These are phyloP conservation scores for honey bee (Apis mellifera) DNA, from an alignment of 1,140 invertebrate genomes.

Conservation along the genomic window Amel_HAv3.1 CM009931.2:19891501-19892000, in stretches of 20 bases:
- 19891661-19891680: slow-evolving; percentile 53
- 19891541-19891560: slow-evolving; percentile 40
- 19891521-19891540: not conserved
- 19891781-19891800: slow-evolving; percentile 13
- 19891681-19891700: slow-evolving; percentile 1
- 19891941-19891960: no score
- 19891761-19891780: not conserved
- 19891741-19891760: not conserved
- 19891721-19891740: slow-evolving; percentile 44
- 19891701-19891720: slow-evolving; percentile 5
- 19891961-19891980: not conserved
- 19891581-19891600: slow-evolving; percentile 18
- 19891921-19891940: not conserved
- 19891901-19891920: not conserved
- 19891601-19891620: slow-evolving; percentile 9
- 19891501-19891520: not conserved
- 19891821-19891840: slow-evolving; percentile 12
- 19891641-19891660: not conserved
- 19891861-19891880: no score
- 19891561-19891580: slow-evolving; percentile 45
- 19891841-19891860: not conserved
- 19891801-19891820: slow-evolving; percentile 13
- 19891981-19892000: no score
- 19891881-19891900: not conserved
- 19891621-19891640: slow-evolving; percentile 35